Evolutionary conservation across 2,113 vertebrate species (phyloP), one percentile per base, ranked within the genome.

Genomic region (Narcine bancroftii): DNA sequence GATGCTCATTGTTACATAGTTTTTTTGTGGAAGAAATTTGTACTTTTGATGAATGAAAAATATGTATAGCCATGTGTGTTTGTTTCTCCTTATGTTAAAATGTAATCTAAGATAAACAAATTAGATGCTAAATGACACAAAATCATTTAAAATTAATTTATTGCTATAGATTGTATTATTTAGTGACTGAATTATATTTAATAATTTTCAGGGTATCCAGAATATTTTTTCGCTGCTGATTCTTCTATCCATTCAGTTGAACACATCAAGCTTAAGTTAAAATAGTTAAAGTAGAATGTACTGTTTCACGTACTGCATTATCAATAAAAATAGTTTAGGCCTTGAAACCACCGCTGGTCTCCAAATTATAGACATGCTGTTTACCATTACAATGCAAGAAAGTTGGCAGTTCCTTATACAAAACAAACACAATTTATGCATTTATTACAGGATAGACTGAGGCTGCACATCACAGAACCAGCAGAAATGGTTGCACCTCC

Each of bases 281-380:
- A 33, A 87, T 45, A 60, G 33, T 33, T 60, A 36, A 87, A 33
- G 60, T 45, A 45, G 76, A 79, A 24, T 79, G 39, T 24, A 79
- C 5, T 79, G 21, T 24, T 7, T 76, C 19, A 24, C 76, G 47
- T 79, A 24, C 11, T 3, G 29, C 33, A 87, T 47, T 60, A 29
- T 87, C 29, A 50, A 87, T n/a, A 87, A 15, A 60, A 24, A 24
- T 76, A 45, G 19, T 79, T 19, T 45, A 47, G 42, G 17, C 21
- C 75, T 79, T 79, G 76, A 79, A 87, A n/a, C 3, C 81, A 87
- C 81, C 60, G 81, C 81, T 36, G n/a, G 53, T n/a, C 0, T 87
- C 50, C 81, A 87, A 13, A n/a, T 26, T 17, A 36, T 87, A 53
- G 81, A 60, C 53, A 53, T 60, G 33, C 79, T 53, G 79, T 21